Percentiles rank a stretch among this genome's conserved stretches.
These are phyloP conservation scores for Sitta carolinensis DNA, from an alignment of 2,797 vertebrate species.

Conservation along the genomic window DNA sequence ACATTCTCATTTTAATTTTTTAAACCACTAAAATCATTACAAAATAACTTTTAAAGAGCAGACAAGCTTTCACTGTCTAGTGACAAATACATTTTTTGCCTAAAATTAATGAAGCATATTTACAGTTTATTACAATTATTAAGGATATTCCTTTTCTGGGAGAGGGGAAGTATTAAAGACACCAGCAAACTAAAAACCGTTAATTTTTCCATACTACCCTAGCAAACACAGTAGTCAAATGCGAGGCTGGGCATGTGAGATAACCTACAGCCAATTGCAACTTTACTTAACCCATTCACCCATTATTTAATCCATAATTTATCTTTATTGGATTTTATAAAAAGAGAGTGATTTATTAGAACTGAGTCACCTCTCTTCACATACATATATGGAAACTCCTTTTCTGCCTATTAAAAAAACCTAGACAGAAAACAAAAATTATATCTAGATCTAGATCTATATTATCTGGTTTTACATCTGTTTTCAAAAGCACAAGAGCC, in stretches of 20 bases:
- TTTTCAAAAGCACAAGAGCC: neutral
- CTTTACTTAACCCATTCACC: neutral
- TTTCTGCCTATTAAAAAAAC: neutral
- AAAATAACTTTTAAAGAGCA: neutral
- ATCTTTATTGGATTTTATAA: neutral
- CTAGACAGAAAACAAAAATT: neutral
- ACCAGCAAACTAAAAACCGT: neutral
- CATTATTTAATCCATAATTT: neutral
- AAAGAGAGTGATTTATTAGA: neutral
- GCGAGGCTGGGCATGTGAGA: neutral
- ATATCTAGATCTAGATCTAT: too few species aligned
- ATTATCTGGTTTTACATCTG: neutral
- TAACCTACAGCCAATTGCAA: neutral
- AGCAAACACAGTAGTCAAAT: neutral
- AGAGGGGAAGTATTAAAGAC: neutral
- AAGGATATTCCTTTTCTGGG: neutral
- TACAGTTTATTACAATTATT: neutral
- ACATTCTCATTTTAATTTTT: neutral
- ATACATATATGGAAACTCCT: accelerated
- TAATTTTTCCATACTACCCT: neutral
- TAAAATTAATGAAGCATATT: neutral
- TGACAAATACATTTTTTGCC: neutral
- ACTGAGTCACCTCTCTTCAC: neutral
- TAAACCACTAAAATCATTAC: neutral
- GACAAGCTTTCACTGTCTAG: neutral